phyloP scores from a whole-genome alignment of 2,113 vertebrate species.

The Pontoporia blainvillei region DNA sequence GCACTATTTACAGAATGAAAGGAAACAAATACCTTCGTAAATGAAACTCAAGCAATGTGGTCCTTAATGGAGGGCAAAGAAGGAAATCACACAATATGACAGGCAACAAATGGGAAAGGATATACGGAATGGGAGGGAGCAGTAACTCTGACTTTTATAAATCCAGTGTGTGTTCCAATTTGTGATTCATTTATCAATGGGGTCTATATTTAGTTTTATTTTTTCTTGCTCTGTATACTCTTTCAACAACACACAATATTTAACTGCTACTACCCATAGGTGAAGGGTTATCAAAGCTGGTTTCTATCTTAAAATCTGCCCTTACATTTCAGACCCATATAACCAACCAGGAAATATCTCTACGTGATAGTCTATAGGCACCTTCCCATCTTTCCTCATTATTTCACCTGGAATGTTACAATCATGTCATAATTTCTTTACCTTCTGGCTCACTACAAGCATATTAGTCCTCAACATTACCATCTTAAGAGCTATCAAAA shows the following conservation, averaged over 20 bases:
- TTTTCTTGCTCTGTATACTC: not conserved
- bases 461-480: not conserved
- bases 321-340: not conserved
- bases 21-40: not conserved
- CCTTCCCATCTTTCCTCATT: not conserved
- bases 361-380: not conserved
- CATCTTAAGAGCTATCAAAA: not conserved
- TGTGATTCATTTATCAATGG: not conserved
- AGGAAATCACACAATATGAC: not conserved
- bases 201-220: not conserved
- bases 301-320: not conserved
- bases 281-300: not conserved
- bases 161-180: not conserved
- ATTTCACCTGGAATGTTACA: not conserved
- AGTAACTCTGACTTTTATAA: not conserved
- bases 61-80: not conserved
- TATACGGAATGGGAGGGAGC: not conserved
- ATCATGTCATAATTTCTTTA: not conserved
- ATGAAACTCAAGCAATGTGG: not conserved
- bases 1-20: not conserved
- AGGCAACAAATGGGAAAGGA: not conserved
- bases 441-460: not conserved
- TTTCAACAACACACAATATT: not conserved
- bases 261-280: not conserved
- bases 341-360: not conserved